Evolutionary conservation across 2,888 invertebrate species (phyloP).

Genomic region (Eledona agricola): DNA sequence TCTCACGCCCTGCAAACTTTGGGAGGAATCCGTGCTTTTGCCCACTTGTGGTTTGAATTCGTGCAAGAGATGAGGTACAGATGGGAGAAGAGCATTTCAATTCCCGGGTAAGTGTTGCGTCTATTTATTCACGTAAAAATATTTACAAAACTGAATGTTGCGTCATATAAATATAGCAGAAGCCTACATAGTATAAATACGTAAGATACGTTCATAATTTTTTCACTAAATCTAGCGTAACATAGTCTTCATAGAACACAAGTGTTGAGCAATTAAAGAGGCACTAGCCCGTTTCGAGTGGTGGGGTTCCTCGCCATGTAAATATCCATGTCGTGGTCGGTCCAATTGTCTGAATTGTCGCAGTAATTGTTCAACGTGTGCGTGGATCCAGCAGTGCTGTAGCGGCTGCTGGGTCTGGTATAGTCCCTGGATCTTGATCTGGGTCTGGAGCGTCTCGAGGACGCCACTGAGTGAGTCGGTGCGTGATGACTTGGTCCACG

Average conservation of each 20-base stretch:
- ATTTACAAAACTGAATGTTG: slow-evolving; percentile 16
- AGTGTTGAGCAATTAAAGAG: slow-evolving; percentile 66
- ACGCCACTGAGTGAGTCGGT: slow-evolving; percentile 64
- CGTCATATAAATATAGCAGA: slow-evolving; percentile 9
- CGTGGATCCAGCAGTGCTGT: slow-evolving; percentile 80
- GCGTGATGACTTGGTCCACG: slow-evolving; percentile 67
- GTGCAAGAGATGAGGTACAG: slow-evolving; percentile 87
- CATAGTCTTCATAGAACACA: slow-evolving; percentile 16
- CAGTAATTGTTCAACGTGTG: slow-evolving; percentile 86
- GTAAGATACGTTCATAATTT: neutral
- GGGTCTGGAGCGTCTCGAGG: slow-evolving; percentile 71
- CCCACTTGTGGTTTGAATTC: slow-evolving; percentile 95
- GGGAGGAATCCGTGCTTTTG: slow-evolving; percentile 78
- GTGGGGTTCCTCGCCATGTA: slow-evolving; percentile 93
- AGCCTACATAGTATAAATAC: neutral
- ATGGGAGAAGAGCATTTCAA: slow-evolving; percentile 81
- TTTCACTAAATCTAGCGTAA: slow-evolving; percentile 1
- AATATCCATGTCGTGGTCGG: slow-evolving; percentile 95
- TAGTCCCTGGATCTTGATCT: slow-evolving; percentile 80
- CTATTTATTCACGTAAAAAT: slow-evolving; percentile 15
- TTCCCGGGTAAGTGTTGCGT: slow-evolving; percentile 81
- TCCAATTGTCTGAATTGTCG: slow-evolving; percentile 92
- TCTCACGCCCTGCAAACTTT: slow-evolving; percentile 78
- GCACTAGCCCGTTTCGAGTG: slow-evolving; percentile 84
- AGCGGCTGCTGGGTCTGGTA: slow-evolving; percentile 78